Evolutionary conservation across 2,113 vertebrate species (phyloP), one percentile per base, ranked within the genome.

Genomic region (Microtus montanus): DNA sequence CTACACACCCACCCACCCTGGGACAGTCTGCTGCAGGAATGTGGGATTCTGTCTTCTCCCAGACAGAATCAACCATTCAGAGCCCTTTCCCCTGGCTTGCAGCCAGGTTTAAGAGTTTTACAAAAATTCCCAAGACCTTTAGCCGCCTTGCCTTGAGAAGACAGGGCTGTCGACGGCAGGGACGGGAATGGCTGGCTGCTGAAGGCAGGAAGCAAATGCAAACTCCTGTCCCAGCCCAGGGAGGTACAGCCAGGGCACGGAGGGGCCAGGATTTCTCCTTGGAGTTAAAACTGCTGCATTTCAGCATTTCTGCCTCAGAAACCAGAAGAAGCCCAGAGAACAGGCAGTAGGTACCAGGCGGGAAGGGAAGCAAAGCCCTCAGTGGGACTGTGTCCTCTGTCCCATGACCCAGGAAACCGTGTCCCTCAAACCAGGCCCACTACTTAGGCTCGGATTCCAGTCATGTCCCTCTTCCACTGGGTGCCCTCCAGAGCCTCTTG

Each of bases 51-150:
- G 26, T 96, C 96, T 58, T 90, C 91, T 96, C 94, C 87, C 96
- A 95, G 92, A 97, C 97, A 93, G 95, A 41, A 0, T 24, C 96
- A 17, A 89, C 95, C 93, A 63, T 49, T 30, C 93, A 2, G 89
- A 63, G 83, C 95, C 26, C 44, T 90, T 95, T 84, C 95, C 95
- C 66, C 38, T 96, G 97, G 97, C 96, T 80, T 0, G 0, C 11
- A 19, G 95, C 97, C 96, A 96, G 96, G 47, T 84, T 96, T 95
- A 49, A 95, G 96, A 90, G 91, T 96, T 94, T 95, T 75, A 86
- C 82, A 4, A 96, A 97, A 97, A 97, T 98, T 98, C 97, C 96
- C 97, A 98, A 98, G 97, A 97, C 96, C 96, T 97, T 97, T 97
- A 84, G 75, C 93, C 6, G 93, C 93, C 96, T 96, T 30, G 38